These are phyloP conservation scores for Pyrgus malvae DNA, from an alignment of 2,888 invertebrate species.

Conservation along the genomic window DNA sequence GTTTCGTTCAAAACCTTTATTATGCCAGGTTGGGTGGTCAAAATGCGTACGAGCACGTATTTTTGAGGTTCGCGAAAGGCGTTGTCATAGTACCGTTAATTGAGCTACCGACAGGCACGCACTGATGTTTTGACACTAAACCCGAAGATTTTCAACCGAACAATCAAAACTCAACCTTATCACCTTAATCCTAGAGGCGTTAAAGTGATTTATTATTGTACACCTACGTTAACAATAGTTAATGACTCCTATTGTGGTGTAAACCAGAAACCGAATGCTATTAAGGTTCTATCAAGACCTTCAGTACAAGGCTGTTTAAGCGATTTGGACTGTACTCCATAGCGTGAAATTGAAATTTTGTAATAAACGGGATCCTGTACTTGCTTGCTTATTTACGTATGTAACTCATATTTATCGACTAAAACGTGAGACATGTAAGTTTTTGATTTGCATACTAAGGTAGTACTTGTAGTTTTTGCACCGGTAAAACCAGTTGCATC, in stretches of 20 bases:
- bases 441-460: too few relatives aligned
- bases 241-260: constrained; percentile 7
- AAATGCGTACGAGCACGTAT: constrained; percentile 55
- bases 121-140: constrained; percentile 24
- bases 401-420: too few relatives aligned
- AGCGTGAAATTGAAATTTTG: neutral
- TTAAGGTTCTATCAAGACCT: constrained; percentile 9
- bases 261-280: constrained; percentile 9
- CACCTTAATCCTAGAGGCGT: neutral
- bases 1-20: too few relatives aligned
- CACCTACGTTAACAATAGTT: constrained; percentile 3
- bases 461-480: constrained; percentile 5
- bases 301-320: neutral
- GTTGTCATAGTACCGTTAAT: constrained; percentile 72
- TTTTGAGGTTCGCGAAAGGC: constrained; percentile 63
- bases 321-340: neutral
- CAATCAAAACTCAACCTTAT: neutral
- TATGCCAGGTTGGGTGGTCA: constrained; percentile 39
- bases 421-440: too few relatives aligned
- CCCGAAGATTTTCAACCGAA: too few relatives aligned
- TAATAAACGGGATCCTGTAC: too few relatives aligned
- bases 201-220: too few relatives aligned
- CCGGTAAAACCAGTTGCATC: neutral
- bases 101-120: constrained; percentile 55
- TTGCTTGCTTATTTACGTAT: constrained; percentile 1